These are phyloP conservation scores for Rhopilema esculentum DNA, from an alignment of 30 jellyfish, hydroid and myxozoan species.

Conservation along the genomic window DNA sequence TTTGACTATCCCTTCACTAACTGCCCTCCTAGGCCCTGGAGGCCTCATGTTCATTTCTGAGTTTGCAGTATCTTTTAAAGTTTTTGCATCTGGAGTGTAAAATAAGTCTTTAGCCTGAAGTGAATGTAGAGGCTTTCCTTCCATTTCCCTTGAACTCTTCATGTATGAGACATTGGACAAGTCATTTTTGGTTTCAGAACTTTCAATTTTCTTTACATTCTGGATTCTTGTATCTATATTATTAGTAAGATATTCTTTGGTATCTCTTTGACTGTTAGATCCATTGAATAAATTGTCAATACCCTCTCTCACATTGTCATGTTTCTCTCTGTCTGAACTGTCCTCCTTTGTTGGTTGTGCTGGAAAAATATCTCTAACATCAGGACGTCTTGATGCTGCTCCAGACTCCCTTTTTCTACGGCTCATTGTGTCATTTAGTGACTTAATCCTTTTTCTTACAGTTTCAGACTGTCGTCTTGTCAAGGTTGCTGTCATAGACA, in stretches of 20 bases:
- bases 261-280: background rate
- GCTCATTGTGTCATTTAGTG: constrained; percentile 86
- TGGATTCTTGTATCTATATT: background rate
- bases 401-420: constrained; percentile 56
- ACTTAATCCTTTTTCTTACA: constrained; percentile 85
- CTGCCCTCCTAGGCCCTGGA: constrained; percentile 40
- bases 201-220: background rate
- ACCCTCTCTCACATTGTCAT: background rate
- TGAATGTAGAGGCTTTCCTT: background rate
- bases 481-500: constrained; percentile 80
- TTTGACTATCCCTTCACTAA: constrained; percentile 51
- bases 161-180: background rate
- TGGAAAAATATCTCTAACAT: constrained; percentile 75
- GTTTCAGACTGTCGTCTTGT: constrained; percentile 96
- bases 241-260: background rate
- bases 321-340: background rate
- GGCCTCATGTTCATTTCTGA: background rate
- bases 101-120: background rate
- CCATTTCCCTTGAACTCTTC: background rate
- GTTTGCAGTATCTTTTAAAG: background rate
- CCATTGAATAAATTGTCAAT: background rate
- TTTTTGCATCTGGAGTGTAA: background rate
- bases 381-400: constrained; percentile 44
- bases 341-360: constrained; percentile 37
- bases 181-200: background rate